Base-by-base conservation (phyloP, 1,140 invertebrate species). In the Dendroctonus ponderosae region DNA sequence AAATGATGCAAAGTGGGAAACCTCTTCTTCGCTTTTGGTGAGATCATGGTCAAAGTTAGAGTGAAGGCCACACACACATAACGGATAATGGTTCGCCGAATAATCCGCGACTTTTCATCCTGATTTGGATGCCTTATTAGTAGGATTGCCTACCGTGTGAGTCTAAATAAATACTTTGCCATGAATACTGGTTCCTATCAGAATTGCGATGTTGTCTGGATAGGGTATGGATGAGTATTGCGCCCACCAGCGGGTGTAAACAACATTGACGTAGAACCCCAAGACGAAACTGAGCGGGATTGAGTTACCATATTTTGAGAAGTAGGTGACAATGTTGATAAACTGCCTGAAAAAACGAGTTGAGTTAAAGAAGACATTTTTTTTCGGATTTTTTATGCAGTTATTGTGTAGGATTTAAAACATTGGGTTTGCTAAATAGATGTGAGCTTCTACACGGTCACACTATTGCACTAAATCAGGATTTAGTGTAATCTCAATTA, bases 211-310 rank as follows among this genome's bases (percentile, higher is more conserved):
- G 69, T 74, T 73, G 58, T 77, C 66, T 77, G 78, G 75, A 81
- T 82, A 76, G 85, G 91, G 78, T 89, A 90, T 68, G 78, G 85
- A 77, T 70, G 84, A 86, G 72, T 93, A 96, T 77, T 96, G 94
- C 78, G 85, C 88, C 94, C 94, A 96, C 94, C 94, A 98, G 75
- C 95, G 84, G 7, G 87, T 89, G 81, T 96, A 93, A 12, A 98
- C 93, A 54, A 96, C 87, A 11, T 90, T 89, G 11, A 98, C 94
- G 79, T 96, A 98, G 79, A 81, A 81, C 11, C 80, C 80, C 48
- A 90, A 80, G 12, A 90, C 85, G 76, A 88, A 88, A 12, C 86
- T 85, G 44, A 91, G 73, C 6, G 89, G 89, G 70, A 91, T 90
- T 42, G 88, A 80, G 64, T 84, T 84, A 60, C 83, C 85, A 77